Evolutionary conservation across 37 sponge, comb jelly and placozoan species (phyloP).

Genomic region (Ephydatia muelleri): DNA sequence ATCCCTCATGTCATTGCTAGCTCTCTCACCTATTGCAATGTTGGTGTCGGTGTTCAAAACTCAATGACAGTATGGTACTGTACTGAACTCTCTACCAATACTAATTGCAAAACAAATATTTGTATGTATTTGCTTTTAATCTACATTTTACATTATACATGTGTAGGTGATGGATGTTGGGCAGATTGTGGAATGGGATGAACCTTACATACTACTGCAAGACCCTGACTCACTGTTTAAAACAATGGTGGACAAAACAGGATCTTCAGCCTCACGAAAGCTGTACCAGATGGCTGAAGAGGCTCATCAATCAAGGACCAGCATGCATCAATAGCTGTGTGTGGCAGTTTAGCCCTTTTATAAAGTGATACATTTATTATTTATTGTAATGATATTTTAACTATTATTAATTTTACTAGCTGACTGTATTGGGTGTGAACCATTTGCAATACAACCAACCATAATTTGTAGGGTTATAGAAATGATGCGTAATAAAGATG

Average conservation of each 20-base stretch:
- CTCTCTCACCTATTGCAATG: too few relatives aligned
- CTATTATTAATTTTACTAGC: neutral
- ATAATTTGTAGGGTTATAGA: neutral
- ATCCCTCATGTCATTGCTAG: too few relatives aligned
- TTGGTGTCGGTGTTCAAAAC: too few relatives aligned
- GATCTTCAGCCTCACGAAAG: conserved; percentile 25
- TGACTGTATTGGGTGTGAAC: neutral
- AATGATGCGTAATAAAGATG: neutral
- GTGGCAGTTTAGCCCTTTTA: neutral
- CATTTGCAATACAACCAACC: neutral
- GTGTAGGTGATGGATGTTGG: conserved; percentile 53
- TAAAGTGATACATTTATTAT: neutral
- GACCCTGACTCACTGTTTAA: conserved; percentile 31
- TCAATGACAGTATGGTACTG: too few relatives aligned
- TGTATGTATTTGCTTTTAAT: too few relatives aligned
- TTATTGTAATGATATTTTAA: neutral
- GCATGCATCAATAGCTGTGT: neutral
- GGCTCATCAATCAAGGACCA: conserved; percentile 30
- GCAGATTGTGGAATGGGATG: conserved; percentile 51
- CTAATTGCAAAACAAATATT: too few relatives aligned
- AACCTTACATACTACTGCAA: conserved; percentile 44
- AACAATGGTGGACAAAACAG: conserved; percentile 52
- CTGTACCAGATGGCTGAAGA: conserved; percentile 53
- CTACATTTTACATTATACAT: neutral
- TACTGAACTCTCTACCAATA: too few relatives aligned